Evolutionary conservation across 2,797 vertebrate species (phyloP).

Genomic region (Euthynnus affinis): DNA sequence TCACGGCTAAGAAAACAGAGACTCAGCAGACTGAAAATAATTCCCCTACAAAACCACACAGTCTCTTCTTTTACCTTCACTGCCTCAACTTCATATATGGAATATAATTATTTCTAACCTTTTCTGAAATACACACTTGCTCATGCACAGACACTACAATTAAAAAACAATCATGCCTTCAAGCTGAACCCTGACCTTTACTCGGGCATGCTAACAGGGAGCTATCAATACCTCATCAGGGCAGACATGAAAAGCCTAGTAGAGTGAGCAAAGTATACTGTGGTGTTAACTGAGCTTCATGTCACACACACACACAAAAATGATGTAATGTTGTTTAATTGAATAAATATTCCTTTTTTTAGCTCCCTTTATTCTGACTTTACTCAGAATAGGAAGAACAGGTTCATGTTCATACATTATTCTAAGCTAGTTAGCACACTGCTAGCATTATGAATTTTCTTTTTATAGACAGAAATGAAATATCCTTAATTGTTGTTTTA

Average conservation of each 20-base stretch:
- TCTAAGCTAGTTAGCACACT: too few species aligned
- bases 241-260: neutral
- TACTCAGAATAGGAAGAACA: too few species aligned
- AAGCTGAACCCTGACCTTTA: slow-evolving; percentile 46
- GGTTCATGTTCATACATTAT: too few species aligned
- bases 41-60: neutral
- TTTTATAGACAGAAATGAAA: too few species aligned
- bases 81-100: slow-evolving; percentile 11
- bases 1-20: slow-evolving; percentile 50
- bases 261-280: neutral
- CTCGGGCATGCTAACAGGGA: neutral
- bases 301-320: neutral
- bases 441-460: too few species aligned
- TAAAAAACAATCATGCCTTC: slow-evolving; percentile 12
- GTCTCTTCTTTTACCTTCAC: slow-evolving; percentile 25
- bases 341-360: neutral
- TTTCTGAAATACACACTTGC: slow-evolving; percentile 8
- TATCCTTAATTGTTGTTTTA: too few species aligned
- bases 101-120: slow-evolving; percentile 47
- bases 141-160: neutral
- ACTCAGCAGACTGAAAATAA: slow-evolving; percentile 61
- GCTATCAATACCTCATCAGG: slow-evolving; percentile 21
- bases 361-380: neutral
- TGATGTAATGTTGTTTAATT: neutral
- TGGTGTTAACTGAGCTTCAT: slow-evolving; percentile 3